Evolutionary conservation across 2,113 vertebrate species (phyloP).

Genomic region (Syrmaticus mikado): DNA sequence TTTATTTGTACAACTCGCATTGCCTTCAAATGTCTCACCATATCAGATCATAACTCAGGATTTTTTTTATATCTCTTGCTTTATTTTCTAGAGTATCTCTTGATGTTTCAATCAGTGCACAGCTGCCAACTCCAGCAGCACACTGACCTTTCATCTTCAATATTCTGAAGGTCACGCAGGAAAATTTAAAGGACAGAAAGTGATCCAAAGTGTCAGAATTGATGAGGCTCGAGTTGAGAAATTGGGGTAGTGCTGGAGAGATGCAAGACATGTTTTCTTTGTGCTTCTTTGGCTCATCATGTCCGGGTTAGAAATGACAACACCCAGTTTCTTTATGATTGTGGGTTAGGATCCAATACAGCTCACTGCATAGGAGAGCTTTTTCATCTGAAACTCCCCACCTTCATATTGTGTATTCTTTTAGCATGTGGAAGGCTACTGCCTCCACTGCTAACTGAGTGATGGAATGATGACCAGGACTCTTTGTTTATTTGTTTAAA

Average conservation of each 20-base stretch:
- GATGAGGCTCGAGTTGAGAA: not conserved
- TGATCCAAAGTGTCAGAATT: not conserved
- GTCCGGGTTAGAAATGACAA: not conserved
- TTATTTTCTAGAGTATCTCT: not conserved
- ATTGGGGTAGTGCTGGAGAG: not conserved
- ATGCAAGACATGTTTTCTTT: not conserved
- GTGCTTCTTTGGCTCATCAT: not conserved
- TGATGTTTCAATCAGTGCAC: not conserved
- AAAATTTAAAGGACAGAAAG: not conserved
- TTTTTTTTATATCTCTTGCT: not conserved
- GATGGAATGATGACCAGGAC: no score
- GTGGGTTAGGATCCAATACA: no score
- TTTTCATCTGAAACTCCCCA: not conserved
- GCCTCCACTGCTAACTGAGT: not conserved
- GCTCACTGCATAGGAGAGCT: not conserved
- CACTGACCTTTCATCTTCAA: not conserved
- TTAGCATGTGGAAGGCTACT: not conserved
- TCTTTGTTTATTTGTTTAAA: not conserved
- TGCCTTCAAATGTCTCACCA: not conserved
- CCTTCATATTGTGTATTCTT: not conserved
- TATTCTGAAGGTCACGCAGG: not conserved
- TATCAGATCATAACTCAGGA: not conserved
- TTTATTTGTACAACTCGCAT: not conserved
- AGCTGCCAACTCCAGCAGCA: not conserved
- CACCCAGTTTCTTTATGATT: not conserved